Conservation (phyloP, 1,140 invertebrate genomes). For the Apocrypta bakeri region DNA sequence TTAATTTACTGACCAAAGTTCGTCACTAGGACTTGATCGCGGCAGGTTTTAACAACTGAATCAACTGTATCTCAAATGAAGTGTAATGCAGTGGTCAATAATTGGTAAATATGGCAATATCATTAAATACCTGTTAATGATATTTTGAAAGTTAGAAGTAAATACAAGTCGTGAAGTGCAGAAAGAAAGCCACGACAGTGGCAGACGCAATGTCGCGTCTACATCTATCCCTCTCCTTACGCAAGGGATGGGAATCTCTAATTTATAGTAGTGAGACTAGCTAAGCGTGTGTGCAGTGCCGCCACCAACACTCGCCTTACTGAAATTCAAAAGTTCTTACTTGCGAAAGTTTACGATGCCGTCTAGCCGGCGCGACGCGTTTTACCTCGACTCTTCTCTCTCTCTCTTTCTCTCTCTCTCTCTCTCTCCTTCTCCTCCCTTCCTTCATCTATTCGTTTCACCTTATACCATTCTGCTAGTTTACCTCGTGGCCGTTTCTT, state of each 20-base stretch:
- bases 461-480: slow-evolving; percentile 40
- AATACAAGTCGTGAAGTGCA: neutral
- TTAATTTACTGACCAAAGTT: no score
- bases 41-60: no score
- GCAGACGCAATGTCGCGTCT: slow-evolving; percentile 36
- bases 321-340: slow-evolving; percentile 71
- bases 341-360: slow-evolving; percentile 68
- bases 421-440: slow-evolving; percentile 42
- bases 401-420: neutral
- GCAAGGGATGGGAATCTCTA: slow-evolving; percentile 58
- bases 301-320: slow-evolving; percentile 56
- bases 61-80: no score
- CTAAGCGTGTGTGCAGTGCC: slow-evolving; percentile 43
- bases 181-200: neutral
- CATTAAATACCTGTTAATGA: no score
- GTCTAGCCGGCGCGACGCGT: slow-evolving; percentile 68
- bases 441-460: slow-evolving; percentile 32
- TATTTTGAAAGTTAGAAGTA: neutral
- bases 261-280: slow-evolving; percentile 64
- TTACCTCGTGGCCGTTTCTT: slow-evolving; percentile 8
- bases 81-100: no score
- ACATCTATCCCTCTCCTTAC: neutral
- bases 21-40: no score
- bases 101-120: no score
- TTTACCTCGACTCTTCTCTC: slow-evolving; percentile 46